Conservation (phyloP, 2,113 vertebrate genomes). For the Actenoides hombroni region DNA sequence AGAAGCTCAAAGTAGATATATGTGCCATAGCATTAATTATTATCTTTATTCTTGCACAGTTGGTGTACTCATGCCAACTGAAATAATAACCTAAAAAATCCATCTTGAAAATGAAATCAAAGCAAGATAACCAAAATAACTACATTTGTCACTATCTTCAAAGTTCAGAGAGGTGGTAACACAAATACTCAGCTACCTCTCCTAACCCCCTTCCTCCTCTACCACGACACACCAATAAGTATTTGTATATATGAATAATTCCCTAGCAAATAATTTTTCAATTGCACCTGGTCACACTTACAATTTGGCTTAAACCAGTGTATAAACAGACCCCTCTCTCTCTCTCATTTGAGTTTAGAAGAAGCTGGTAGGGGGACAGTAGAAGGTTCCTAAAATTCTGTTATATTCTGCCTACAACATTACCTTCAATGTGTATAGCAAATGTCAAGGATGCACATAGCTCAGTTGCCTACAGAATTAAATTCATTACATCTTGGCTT, state of each 20-base stretch:
- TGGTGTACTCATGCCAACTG: not conserved
- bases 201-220: not conserved
- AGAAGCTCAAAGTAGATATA: not conserved
- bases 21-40: not conserved
- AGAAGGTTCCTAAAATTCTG: not conserved
- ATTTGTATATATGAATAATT: not conserved
- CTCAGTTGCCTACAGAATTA: not conserved
- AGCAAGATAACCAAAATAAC: not conserved
- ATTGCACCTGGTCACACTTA: not conserved
- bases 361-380: not conserved
- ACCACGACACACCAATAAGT: not conserved
- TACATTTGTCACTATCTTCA: not conserved
- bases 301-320: not conserved
- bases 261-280: not conserved
- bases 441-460: not conserved
- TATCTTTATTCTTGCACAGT: not conserved
- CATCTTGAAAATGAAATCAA: not conserved
- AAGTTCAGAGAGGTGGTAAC: not conserved
- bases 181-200: not conserved
- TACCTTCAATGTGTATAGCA: not conserved
- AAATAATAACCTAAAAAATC: not conserved
- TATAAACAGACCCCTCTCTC: not conserved
- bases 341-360: not conserved
- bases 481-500: not conserved
- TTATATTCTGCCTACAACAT: not conserved